Percentiles rank a stretch among this genome's conserved stretches.
Conservation (phyloP, 2,888 invertebrate genomes). For the Scrobipalpa costella region DNA sequence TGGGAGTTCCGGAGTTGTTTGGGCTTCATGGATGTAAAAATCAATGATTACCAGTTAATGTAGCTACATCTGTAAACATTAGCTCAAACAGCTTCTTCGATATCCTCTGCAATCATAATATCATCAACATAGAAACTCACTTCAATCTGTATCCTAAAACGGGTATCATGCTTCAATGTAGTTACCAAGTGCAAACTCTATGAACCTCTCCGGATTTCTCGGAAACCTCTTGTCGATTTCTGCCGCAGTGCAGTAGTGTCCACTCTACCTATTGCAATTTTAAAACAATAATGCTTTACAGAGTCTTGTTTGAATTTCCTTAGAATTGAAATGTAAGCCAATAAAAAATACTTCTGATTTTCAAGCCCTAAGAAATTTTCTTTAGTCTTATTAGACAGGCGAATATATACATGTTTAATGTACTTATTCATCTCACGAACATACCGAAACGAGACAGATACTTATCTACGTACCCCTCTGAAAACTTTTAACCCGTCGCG, state of each 20-base stretch:
- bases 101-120: background rate
- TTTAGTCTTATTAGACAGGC: too few species aligned
- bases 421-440: conserved; percentile 12
- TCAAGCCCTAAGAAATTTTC: too few species aligned
- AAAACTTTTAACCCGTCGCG: conserved; percentile 21
- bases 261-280: background rate
- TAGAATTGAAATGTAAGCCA: too few species aligned
- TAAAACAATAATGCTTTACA: background rate
- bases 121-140: background rate
- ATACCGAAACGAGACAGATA: conserved; percentile 6
- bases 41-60: background rate
- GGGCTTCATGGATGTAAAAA: background rate
- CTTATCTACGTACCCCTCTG: background rate
- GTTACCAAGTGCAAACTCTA: background rate
- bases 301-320: too few species aligned
- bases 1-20: conserved; percentile 16
- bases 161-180: background rate
- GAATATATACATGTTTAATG: background rate
- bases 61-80: background rate
- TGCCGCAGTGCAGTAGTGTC: background rate
- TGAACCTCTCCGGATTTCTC: background rate
- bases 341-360: too few species aligned
- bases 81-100: too few species aligned
- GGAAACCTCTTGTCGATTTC: background rate
- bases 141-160: background rate